Conservation (phyloP, 2,797 vertebrate species). For the Gymnodraco acuticeps region DNA sequence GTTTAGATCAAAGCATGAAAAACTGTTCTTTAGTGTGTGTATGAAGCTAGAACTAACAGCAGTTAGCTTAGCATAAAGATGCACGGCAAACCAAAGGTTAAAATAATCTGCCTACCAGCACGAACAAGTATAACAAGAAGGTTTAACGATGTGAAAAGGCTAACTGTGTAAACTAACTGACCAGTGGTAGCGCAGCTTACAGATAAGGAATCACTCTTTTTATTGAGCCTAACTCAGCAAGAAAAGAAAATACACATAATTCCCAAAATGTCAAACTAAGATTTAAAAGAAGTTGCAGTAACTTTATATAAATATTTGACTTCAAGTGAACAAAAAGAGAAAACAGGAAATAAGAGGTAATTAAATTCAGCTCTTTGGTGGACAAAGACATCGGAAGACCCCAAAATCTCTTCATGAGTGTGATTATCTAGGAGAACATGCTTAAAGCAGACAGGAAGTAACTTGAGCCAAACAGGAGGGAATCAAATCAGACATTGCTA, state of each 20-base stretch:
- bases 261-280: neutral
- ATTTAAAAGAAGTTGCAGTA: neutral
- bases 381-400: constrained; percentile 53
- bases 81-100: no score
- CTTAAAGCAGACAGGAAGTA: constrained; percentile 80
- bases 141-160: neutral
- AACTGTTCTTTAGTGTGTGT: no score
- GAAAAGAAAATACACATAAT: neutral
- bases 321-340: constrained; percentile 2
- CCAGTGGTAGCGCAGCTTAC: no score
- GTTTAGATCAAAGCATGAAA: neutral
- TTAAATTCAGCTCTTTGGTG: constrained; percentile 41
- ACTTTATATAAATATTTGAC: constrained; percentile 18
- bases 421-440: constrained; percentile 68
- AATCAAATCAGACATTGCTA: constrained; percentile 76
- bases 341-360: constrained; percentile 43
- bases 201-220: neutral
- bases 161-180: neutral
- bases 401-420: constrained; percentile 53
- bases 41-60: no score
- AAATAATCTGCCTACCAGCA: no score
- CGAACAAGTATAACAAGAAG: neutral
- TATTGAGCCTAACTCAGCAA: no score
- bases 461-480: constrained; percentile 78
- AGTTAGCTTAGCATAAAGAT: no score